Percentiles rank a stretch among this genome's conserved stretches.
Conservation (phyloP, 2,113 vertebrate species). For the Grammomys surdaster region DNA sequence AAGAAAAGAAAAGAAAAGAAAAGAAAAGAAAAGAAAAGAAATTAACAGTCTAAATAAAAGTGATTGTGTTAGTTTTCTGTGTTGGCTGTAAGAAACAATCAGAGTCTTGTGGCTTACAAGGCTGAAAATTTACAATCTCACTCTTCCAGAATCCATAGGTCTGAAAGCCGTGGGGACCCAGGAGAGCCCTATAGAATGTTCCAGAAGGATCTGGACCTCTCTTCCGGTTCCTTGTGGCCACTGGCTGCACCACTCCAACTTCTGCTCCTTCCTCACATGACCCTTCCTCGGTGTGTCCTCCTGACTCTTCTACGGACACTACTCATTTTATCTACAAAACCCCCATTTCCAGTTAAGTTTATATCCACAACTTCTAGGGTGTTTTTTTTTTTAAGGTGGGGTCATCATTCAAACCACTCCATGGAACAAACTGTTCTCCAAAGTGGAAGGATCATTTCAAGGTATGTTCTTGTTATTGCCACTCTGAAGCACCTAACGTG, state of each 20-base stretch:
- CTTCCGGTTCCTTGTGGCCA: neutral
- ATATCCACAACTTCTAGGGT: neutral
- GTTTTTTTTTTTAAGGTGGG: neutral
- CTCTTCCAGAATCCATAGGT: neutral
- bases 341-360: neutral
- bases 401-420: neutral
- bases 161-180: neutral
- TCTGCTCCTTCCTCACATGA: neutral
- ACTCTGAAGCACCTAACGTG: neutral
- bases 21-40: neutral
- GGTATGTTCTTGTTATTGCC: neutral
- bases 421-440: neutral
- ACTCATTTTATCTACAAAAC: neutral
- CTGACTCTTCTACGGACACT: neutral
- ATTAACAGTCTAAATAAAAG: neutral
- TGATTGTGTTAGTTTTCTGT: neutral
- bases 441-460: neutral
- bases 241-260: neutral
- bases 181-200: neutral
- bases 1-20: too few relatives aligned
- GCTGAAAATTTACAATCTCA: neutral
- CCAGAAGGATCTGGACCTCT: neutral
- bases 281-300: neutral
- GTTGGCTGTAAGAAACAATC: neutral
- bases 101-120: neutral